Conservation (phyloP, 2,113 vertebrate genomes). For the Odocoileus hemionus region DNA sequence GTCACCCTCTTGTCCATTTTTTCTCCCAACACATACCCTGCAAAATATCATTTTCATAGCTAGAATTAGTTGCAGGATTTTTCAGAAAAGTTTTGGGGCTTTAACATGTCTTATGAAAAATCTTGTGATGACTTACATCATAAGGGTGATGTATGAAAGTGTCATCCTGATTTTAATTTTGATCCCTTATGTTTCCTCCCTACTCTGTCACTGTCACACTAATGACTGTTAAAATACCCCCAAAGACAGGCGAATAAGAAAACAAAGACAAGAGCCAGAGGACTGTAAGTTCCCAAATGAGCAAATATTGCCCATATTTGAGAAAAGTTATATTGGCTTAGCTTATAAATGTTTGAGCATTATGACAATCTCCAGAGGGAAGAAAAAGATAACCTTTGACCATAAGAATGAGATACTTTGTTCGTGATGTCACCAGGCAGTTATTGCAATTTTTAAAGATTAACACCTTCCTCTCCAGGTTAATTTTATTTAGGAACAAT, state of each 20-base stretch:
- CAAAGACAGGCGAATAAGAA: not conserved
- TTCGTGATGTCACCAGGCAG: constrained; percentile 20
- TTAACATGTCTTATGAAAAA: not conserved
- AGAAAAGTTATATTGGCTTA: constrained; percentile 37
- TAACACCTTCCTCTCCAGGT: constrained; percentile 46
- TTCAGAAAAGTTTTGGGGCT: not conserved
- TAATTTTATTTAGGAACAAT: constrained; percentile 8
- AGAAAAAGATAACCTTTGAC: constrained; percentile 58
- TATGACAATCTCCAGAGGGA: constrained; percentile 48
- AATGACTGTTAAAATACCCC: constrained; percentile 2
- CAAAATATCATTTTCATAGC: not conserved
- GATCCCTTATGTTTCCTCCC: not conserved
- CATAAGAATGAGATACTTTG: constrained; percentile 35
- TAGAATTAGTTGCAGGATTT: not conserved
- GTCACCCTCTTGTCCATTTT: not conserved
- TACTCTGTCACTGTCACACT: not conserved
- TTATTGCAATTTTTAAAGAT: constrained; percentile 19
- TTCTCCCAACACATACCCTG: not conserved
- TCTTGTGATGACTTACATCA: not conserved
- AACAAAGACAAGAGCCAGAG: constrained; percentile 45
- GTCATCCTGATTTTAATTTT: constrained; percentile 1
- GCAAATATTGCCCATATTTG: constrained; percentile 45
- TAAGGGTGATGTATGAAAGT: not conserved
- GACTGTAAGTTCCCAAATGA: constrained; percentile 5
- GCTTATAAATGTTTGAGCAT: constrained; percentile 52